Evolutionary conservation across 2,113 vertebrate species (phyloP).

Genomic region (Odobenus rosmarus): DNA sequence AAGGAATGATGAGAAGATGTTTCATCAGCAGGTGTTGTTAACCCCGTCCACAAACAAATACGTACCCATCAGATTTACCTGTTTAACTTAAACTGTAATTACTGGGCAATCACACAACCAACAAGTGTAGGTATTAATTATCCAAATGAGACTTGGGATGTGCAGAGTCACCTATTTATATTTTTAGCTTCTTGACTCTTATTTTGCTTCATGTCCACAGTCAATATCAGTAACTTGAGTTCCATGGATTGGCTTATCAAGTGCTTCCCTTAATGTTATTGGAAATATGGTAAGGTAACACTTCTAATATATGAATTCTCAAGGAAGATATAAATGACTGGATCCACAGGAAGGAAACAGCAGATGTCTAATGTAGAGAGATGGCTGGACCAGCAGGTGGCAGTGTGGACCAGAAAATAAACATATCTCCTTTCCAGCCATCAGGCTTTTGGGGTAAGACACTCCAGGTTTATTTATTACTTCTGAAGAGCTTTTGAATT

Average conservation of each 20-base stretch:
- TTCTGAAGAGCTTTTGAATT: background rate
- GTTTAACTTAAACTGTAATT: slow-evolving; percentile 72
- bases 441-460: background rate
- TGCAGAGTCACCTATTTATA: background rate
- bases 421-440: background rate
- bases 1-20: slow-evolving; percentile 64
- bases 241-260: background rate
- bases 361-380: background rate
- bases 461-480: background rate
- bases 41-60: slow-evolving; percentile 79
- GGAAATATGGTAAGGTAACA: background rate
- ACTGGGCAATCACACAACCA: slow-evolving; percentile 22
- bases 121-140: background rate
- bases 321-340: background rate
- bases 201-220: background rate
- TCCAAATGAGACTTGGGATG: background rate
- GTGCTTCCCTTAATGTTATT: background rate
- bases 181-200: slow-evolving; percentile 54
- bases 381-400: slow-evolving; percentile 81
- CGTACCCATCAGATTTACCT: slow-evolving; percentile 73
- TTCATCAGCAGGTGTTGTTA: slow-evolving; percentile 60
- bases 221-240: background rate
- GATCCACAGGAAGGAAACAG: background rate
- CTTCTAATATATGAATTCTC: background rate
- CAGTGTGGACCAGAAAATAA: slow-evolving; percentile 83